phyloP scores from a whole-genome alignment of 2,888 invertebrate species.

The Stictocephala bisonia region DNA sequence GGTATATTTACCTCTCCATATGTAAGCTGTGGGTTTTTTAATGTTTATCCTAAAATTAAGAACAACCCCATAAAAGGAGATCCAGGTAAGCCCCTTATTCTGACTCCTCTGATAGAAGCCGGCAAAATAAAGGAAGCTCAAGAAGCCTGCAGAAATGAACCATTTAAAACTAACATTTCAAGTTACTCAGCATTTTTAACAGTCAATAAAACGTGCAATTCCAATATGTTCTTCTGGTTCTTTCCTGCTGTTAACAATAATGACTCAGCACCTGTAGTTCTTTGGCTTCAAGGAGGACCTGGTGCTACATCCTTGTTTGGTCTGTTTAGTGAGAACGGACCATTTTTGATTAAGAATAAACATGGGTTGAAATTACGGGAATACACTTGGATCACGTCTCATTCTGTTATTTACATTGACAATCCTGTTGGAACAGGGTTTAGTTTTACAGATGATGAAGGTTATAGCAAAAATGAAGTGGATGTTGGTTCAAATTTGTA shows the following conservation, averaged over 20 bases:
- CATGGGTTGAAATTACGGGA: conserved; percentile 72
- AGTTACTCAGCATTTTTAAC: conserved; percentile 75
- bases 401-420: conserved; percentile 88
- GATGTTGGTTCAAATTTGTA: conserved; percentile 86
- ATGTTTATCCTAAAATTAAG: conserved; percentile 29
- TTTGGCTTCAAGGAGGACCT: conserved; percentile 91
- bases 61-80: background rate
- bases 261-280: conserved; percentile 70
- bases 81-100: conserved; percentile 74
- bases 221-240: conserved; percentile 69
- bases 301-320: conserved; percentile 84
- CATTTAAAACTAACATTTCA: conserved; percentile 63
- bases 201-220: conserved; percentile 68
- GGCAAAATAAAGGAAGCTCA: conserved; percentile 67
- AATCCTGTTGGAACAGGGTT: conserved; percentile 95
- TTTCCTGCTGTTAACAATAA: conserved; percentile 66
- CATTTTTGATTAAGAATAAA: conserved; percentile 66
- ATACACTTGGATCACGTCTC: conserved; percentile 82
- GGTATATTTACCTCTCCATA: too few species aligned
- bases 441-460: conserved; percentile 83
- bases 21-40: too few species aligned
- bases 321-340: conserved; percentile 87
- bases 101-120: conserved; percentile 74
- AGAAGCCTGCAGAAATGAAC: conserved; percentile 48
- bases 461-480: conserved; percentile 83